Percentiles rank a stretch among this genome's conserved stretches.
phyloP scores from a whole-genome alignment of 2,888 invertebrate species.

The Ernsta delagoae region DNA sequence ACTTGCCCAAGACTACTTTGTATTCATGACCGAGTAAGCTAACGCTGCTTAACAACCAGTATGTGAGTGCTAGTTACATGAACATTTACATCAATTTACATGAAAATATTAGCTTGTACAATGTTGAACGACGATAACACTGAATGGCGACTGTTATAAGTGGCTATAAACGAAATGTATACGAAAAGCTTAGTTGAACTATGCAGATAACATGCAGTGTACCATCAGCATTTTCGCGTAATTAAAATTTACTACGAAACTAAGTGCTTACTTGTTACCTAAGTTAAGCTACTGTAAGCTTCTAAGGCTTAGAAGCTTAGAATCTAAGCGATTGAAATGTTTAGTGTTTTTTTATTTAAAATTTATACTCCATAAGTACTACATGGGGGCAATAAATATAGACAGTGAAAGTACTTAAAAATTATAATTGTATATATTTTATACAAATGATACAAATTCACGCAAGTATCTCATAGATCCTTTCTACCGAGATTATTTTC shows the following conservation, averaged over 20 bases:
- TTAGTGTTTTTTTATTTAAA: too few species aligned
- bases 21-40: constrained; percentile 1
- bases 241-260: neutral
- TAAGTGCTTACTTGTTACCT: neutral
- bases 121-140: neutral
- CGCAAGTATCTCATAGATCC: too few species aligned
- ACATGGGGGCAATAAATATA: too few species aligned
- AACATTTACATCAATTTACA: neutral
- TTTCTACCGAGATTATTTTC: too few species aligned
- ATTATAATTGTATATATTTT: too few species aligned
- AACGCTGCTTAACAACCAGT: neutral
- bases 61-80: constrained; percentile 1
- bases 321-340: too few species aligned
- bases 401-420: too few species aligned
- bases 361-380: too few species aligned
- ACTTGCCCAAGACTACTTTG: neutral
- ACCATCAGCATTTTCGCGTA: neutral
- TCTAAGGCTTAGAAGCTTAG: too few species aligned
- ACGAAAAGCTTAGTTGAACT: constrained; percentile 1
- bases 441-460: too few species aligned
- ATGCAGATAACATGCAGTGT: neutral
- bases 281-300: neutral
- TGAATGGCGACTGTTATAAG: neutral
- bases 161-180: neutral
- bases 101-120: neutral